Percentiles rank a stretch among this genome's conserved stretches.
Conservation (phyloP, 2,113 vertebrate genomes). For the Antidorcas marsupialis region DNA sequence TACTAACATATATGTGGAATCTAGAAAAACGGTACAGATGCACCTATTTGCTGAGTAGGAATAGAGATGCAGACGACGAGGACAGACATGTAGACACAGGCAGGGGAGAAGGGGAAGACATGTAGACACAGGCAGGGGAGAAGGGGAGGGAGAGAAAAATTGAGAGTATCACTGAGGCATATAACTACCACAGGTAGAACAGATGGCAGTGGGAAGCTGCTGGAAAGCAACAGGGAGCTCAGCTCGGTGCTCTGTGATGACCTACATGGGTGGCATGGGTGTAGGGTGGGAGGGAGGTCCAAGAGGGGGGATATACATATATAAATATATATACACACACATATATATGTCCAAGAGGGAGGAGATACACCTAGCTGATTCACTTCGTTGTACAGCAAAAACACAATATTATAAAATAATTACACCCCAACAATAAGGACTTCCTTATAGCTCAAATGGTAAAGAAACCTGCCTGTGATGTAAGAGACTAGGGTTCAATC, state of each 20-base stretch:
- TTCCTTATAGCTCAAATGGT: background rate
- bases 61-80: fast-evolving
- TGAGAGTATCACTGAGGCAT: background rate
- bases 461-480: background rate
- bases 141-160: background rate
- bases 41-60: background rate
- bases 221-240: background rate
- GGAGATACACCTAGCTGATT: background rate
- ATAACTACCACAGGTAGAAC: background rate
- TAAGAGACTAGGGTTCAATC: background rate
- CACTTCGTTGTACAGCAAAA: background rate
- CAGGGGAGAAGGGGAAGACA: background rate
- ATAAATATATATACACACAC: background rate
- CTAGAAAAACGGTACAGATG: background rate
- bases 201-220: background rate
- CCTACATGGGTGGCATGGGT: background rate
- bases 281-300: background rate
- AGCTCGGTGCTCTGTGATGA: background rate
- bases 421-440: background rate
- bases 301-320: background rate
- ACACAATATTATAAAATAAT: background rate
- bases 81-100: background rate
- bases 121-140: background rate
- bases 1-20: background rate
- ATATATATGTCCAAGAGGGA: background rate